Conservation (phyloP, 2,113 vertebrate species). For the Triplophysa tibetana region DNA sequence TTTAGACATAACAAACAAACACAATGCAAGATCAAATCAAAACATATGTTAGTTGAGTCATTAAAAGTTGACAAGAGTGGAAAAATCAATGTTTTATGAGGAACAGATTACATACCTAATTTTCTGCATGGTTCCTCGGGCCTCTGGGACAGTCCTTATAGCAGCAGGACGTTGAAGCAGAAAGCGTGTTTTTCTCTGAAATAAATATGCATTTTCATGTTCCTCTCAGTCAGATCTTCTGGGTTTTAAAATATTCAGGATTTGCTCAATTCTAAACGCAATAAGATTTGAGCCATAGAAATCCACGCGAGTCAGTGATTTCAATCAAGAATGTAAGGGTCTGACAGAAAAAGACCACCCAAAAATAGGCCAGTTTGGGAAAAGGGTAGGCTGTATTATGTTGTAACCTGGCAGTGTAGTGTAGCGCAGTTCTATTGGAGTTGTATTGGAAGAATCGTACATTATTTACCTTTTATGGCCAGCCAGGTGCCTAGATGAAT, state of each 20-base stretch:
- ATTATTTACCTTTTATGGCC: constrained; percentile 2
- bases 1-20: background rate
- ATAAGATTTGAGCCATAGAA: constrained; percentile 61
- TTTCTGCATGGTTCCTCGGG: background rate
- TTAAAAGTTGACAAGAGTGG: background rate
- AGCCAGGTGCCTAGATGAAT: background rate
- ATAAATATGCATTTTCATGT: constrained; percentile 43
- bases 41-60: background rate
- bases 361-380: background rate
- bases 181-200: background rate
- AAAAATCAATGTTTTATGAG: background rate
- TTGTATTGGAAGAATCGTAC: background rate
- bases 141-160: background rate
- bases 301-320: constrained; percentile 71
- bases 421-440: too few relatives aligned
- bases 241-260: constrained; percentile 73
- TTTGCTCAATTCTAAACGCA: constrained; percentile 60
- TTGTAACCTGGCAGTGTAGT: too few relatives aligned
- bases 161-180: background rate
- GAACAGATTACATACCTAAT: background rate
- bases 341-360: background rate
- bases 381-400: background rate
- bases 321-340: constrained; percentile 60
- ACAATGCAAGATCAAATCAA: too few relatives aligned
- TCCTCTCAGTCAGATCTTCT: constrained; percentile 54